Conservation (phyloP, 2,888 invertebrate genomes). For the Aphelenchoides bicaudatus region DNA sequence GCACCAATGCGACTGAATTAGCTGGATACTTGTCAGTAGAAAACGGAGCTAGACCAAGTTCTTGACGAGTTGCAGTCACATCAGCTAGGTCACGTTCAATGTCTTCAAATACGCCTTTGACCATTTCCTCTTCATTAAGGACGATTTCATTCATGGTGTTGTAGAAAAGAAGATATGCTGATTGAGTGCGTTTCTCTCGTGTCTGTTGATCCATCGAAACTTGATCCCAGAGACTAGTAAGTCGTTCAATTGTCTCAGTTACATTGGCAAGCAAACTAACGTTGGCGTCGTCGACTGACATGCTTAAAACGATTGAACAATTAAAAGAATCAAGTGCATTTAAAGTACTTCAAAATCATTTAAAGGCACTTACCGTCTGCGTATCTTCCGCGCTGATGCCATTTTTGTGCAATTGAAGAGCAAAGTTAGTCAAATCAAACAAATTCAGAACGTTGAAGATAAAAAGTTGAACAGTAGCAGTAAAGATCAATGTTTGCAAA, state of each 20-base stretch:
- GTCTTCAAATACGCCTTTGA: constrained; percentile 12
- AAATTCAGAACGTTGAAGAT: too few species aligned
- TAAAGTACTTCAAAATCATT: not conserved
- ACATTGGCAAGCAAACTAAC: constrained; percentile 4
- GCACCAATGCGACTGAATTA: constrained; percentile 12
- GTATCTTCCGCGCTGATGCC: not conserved
- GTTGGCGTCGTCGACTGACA: constrained; percentile 23
- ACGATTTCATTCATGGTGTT: constrained; percentile 22
- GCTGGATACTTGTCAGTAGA: not conserved
- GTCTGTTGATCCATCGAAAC: constrained; percentile 18
- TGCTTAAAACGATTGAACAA: too few species aligned
- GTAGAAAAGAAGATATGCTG: constrained; percentile 16
- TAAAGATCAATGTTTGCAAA: too few species aligned
- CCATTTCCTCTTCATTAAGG: constrained; percentile 23
- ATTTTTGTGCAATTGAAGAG: too few species aligned
- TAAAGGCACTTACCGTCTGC: not conserved
- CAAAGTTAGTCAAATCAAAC: too few species aligned
- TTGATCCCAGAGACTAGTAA: constrained; percentile 17
- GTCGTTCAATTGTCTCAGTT: constrained; percentile 13
- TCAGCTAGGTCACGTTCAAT: constrained; percentile 16
- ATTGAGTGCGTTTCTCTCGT: constrained; percentile 18
- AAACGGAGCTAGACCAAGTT: not conserved
- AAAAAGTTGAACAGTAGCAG: too few species aligned
- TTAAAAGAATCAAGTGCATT: too few species aligned
- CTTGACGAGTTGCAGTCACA: constrained; percentile 5